phyloP scores from a whole-genome alignment of 2,113 vertebrate species.

The Crypturellus undulatus region DNA sequence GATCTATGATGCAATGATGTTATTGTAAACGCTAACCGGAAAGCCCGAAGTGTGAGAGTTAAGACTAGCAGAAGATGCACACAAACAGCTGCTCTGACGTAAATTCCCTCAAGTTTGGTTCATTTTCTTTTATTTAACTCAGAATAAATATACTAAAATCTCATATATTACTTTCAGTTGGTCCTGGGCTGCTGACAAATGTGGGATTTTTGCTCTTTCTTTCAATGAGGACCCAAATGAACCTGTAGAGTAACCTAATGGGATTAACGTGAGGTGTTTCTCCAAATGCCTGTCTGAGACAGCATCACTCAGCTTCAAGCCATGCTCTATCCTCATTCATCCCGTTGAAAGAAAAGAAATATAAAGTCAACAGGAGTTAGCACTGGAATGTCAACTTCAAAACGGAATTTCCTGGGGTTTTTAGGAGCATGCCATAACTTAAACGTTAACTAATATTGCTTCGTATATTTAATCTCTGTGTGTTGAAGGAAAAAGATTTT shows the following conservation, averaged over 20 bases:
- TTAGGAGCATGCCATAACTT: neutral
- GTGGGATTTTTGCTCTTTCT: neutral
- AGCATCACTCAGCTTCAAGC: neutral
- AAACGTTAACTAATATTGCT: conserved; percentile 60
- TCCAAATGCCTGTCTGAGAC: neutral
- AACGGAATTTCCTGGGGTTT: conserved; percentile 55
- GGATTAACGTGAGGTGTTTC: neutral
- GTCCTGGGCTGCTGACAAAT: neutral
- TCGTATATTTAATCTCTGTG: conserved; percentile 35
- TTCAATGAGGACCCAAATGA: neutral
- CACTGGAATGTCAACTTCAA: neutral
- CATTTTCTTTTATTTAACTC: conserved; percentile 13
- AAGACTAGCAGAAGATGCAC: conserved; percentile 52
- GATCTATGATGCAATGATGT: conserved; percentile 42
- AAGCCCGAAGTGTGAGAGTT: conserved; percentile 56
- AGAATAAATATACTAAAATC: neutral
- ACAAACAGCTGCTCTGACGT: conserved; percentile 39
- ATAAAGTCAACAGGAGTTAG: conserved; percentile 5
- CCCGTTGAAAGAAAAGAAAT: conserved; percentile 17
- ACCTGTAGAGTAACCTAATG: neutral
- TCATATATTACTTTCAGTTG: neutral
- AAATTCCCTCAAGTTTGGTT: conserved; percentile 41
- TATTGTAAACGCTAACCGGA: conserved; percentile 38
- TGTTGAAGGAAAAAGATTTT: conserved; percentile 68
- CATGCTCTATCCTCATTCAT: neutral